A percentile compares a stretch with the other conserved stretches of the same genome.
Conservation (phyloP, 1,140 invertebrate species). For the Rhizoglyphus robini region DNA sequence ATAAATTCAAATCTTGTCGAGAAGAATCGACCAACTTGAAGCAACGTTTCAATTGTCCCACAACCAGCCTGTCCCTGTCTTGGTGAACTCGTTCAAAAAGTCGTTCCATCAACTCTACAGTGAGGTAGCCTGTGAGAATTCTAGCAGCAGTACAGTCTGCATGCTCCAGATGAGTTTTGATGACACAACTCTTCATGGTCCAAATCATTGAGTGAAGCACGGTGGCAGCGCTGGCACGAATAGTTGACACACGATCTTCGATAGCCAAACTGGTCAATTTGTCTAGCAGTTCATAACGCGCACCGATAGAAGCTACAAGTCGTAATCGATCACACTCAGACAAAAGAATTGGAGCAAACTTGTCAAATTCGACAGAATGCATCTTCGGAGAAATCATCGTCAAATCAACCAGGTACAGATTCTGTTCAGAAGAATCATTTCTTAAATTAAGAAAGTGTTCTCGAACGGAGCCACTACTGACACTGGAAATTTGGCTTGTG, state of each 20-base stretch:
- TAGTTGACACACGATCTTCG: slow-evolving; percentile 7
- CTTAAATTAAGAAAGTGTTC: too few species aligned
- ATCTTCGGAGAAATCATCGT: neutral
- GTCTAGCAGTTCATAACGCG: neutral
- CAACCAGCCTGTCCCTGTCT: neutral
- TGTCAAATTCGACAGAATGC: neutral
- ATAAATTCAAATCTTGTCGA: neutral
- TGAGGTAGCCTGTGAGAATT: neutral
- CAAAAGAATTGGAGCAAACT: neutral
- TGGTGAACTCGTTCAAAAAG: neutral
- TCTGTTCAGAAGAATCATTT: neutral
- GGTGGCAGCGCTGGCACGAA: neutral
- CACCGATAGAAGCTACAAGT: neutral
- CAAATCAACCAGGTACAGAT: neutral
- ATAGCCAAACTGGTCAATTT: neutral
- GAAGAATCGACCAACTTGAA: neutral
- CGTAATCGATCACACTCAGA: neutral
- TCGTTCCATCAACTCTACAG: neutral
- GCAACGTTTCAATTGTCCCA: neutral
- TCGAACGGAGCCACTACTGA: too few species aligned
- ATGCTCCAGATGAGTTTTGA: neutral
- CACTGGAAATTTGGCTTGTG: neutral
- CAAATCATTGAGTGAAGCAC: neutral
- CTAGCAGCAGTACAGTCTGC: neutral
- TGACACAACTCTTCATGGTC: neutral